These are phyloP conservation scores for Acrocephalus kingi DNA, from an alignment of 2,113 vertebrate genomes.

Conservation along the genomic window DNA sequence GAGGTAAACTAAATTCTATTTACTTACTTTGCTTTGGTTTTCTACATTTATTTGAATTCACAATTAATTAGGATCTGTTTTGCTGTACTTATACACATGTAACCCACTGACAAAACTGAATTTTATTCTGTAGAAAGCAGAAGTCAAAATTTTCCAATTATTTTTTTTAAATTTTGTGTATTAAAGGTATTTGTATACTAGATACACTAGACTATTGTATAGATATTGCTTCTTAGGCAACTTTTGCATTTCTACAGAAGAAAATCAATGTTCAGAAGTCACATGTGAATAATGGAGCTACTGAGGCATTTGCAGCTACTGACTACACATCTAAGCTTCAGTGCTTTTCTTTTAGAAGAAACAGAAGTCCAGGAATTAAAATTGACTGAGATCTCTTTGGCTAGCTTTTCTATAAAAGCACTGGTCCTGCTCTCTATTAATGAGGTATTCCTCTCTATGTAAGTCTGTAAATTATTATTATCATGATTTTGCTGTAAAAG, in stretches of 20 bases:
- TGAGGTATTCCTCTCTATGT: not conserved
- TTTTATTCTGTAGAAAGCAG: not conserved
- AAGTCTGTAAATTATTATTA: not conserved
- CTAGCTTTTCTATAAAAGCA: not conserved
- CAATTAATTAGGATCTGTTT: not conserved
- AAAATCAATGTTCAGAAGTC: not conserved
- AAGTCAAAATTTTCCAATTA: not conserved
- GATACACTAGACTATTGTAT: not conserved
- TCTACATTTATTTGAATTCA: not conserved
- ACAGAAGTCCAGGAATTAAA: not conserved
- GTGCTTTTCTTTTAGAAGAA: not conserved
- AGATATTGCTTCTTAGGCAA: not conserved
- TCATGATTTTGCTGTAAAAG: not conserved
- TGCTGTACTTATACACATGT: not conserved
- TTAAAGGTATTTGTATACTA: not conserved
- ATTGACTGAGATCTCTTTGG: not conserved
- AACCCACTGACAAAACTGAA: not conserved
- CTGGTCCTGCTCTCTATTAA: not conserved
- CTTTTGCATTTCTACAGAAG: not conserved
- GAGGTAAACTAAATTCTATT: not conserved
- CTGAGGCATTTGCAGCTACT: not conserved
- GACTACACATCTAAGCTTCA: not conserved
- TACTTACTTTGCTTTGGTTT: not conserved
- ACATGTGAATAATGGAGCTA: not conserved
- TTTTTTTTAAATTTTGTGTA: not conserved